Percentiles rank a stretch among this genome's conserved stretches.
These are phyloP conservation scores for Gobionotothen gibberifrons DNA, from an alignment of 2,797 vertebrate genomes.

Conservation along the genomic window DNA sequence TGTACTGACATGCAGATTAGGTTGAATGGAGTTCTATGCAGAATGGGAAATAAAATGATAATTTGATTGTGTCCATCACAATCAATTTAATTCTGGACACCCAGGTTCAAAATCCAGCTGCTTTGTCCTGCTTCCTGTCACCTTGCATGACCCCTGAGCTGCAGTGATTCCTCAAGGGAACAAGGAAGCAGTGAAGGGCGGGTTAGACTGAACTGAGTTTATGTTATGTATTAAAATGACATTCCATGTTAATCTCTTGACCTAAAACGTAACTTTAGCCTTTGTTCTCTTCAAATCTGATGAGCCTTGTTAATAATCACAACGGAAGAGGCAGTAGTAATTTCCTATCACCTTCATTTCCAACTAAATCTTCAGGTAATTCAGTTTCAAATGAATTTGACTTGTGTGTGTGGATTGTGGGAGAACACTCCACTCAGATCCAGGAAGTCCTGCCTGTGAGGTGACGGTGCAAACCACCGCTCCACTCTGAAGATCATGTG, in stretches of 20 bases:
- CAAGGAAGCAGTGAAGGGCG: constrained; percentile 46
- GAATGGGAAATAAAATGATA: background rate
- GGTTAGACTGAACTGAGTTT: constrained; percentile 50
- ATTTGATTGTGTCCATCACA: too few relatives aligned
- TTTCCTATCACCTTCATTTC: background rate
- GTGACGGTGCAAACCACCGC: too few relatives aligned
- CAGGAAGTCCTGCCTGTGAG: background rate
- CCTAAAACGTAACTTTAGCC: background rate
- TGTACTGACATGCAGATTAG: background rate
- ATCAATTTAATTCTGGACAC: background rate
- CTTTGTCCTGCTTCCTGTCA: constrained; percentile 50
- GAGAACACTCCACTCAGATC: background rate
- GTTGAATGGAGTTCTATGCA: background rate
- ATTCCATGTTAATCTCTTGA: background rate
- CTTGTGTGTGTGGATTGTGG: background rate
- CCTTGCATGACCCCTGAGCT: constrained; percentile 62
- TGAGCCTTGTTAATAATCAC: background rate
- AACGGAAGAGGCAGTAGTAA: background rate
- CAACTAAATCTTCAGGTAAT: background rate
- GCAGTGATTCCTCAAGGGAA: constrained; percentile 50
- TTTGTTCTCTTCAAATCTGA: background rate
- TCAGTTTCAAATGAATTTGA: background rate
- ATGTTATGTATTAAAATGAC: constrained; percentile 2
- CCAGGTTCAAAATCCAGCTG: constrained; percentile 3
- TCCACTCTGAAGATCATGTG: background rate